Evolutionary conservation across 2,888 invertebrate genomes (phyloP).

Genomic region (Coleophora deauratella): DNA sequence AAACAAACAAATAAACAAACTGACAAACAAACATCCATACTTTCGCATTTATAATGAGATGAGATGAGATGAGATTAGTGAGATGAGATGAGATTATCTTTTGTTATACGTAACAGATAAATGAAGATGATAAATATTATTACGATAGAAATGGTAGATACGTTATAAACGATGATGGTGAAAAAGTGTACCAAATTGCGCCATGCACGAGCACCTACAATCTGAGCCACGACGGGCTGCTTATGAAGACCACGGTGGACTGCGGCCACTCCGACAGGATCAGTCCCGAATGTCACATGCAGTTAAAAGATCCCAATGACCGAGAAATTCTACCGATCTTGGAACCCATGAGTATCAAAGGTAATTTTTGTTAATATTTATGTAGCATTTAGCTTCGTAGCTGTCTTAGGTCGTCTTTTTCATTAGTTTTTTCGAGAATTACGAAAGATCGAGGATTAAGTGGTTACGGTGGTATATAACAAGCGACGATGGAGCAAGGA

Average conservation of each 20-base stretch:
- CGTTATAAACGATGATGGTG: slow-evolving; percentile 21
- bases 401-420: no score
- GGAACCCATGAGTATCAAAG: slow-evolving; percentile 30
- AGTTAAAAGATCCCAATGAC: slow-evolving; percentile 25
- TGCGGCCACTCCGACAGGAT: slow-evolving; percentile 36
- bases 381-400: neutral
- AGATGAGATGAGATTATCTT: neutral
- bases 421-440: no score
- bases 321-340: slow-evolving; percentile 28
- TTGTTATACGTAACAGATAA: slow-evolving; percentile 18
- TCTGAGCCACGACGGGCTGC: slow-evolving; percentile 25
- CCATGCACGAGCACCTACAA: slow-evolving; percentile 42
- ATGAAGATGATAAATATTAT: slow-evolving; percentile 28
- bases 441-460: no score
- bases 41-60: neutral
- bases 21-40: neutral
- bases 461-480: no score
- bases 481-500: no score
- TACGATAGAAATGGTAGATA: slow-evolving; percentile 46
- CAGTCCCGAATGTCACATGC: slow-evolving; percentile 27
- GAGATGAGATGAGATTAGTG: neutral
- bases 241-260: slow-evolving; percentile 31
- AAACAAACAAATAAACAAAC: no score
- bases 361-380: slow-evolving; percentile 10
- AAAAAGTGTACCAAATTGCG: slow-evolving; percentile 41